Evolutionary conservation across 2,888 invertebrate genomes (phyloP).

Genomic region (Eupithecia tripunctaria): DNA sequence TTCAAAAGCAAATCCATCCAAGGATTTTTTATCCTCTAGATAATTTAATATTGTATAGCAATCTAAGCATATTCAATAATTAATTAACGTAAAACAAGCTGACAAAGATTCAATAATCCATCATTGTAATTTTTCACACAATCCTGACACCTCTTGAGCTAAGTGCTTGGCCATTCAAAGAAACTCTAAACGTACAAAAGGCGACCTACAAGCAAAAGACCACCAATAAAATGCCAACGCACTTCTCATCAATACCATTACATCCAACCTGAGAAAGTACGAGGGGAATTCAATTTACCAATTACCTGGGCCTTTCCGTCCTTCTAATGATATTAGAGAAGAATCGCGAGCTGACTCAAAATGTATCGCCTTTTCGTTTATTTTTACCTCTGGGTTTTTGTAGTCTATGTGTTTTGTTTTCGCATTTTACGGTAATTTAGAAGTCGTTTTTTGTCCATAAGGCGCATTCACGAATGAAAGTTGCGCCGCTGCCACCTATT

Average conservation of each 20-base stretch:
- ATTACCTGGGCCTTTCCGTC: conserved; percentile 60
- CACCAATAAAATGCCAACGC: conserved; percentile 13
- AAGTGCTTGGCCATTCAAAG: background rate
- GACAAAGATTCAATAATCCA: too few species aligned
- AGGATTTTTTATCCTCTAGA: too few species aligned
- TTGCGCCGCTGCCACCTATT: too few species aligned
- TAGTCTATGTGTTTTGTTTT: background rate
- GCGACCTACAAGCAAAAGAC: background rate
- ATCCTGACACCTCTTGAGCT: background rate
- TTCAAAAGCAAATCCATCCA: too few species aligned
- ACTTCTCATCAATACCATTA: conserved; percentile 66
- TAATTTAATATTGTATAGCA: too few species aligned
- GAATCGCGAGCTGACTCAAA: conserved; percentile 60
- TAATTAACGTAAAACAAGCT: too few species aligned
- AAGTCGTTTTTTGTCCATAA: too few species aligned
- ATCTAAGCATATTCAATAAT: too few species aligned
- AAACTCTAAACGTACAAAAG: background rate
- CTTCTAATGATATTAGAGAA: conserved; percentile 62
- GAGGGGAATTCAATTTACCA: conserved; percentile 71
- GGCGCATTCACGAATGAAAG: too few species aligned
- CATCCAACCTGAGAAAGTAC: conserved; percentile 61
- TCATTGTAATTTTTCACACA: background rate
- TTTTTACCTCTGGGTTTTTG: conserved; percentile 11
- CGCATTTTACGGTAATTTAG: background rate
- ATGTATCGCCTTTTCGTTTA: conserved; percentile 43